A percentile compares a stretch with the other conserved stretches of the same genome.
phyloP scores from a whole-genome alignment of 2,797 vertebrate genomes.

The Pseudomugil tenellus region DNA sequence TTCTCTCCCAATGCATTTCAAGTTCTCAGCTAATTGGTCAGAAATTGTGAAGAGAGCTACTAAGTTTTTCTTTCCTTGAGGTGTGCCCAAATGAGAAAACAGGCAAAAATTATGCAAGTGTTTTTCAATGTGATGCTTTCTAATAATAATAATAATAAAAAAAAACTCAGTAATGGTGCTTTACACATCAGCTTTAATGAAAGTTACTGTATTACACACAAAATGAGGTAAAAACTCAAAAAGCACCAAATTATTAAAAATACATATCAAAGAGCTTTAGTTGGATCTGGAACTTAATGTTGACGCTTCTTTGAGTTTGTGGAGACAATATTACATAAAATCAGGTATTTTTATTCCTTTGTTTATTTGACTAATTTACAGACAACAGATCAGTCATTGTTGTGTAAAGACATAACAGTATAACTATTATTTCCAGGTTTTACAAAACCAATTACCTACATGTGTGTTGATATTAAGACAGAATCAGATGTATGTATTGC shows the following conservation, averaged over 20 bases:
- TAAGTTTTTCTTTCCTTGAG: neutral
- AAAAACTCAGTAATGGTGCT: neutral
- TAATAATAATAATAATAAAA: no score
- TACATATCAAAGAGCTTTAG: neutral
- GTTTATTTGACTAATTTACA: neutral
- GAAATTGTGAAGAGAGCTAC: neutral
- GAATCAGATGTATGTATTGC: neutral
- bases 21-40: neutral
- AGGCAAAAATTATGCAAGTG: neutral
- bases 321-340: neutral
- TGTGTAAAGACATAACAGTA: neutral
- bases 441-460: constrained; percentile 44
- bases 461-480: constrained; percentile 43
- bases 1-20: neutral
- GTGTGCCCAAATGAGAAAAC: neutral
- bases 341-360: neutral
- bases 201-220: no score
- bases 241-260: neutral
- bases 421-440: constrained; percentile 9
- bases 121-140: neutral
- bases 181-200: neutral
- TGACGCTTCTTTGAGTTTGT: neutral
- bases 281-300: neutral
- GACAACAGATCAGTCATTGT: neutral
- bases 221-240: neutral